phyloP scores from a whole-genome alignment of 1,140 invertebrate species.

The Hermetia illucens region DNA sequence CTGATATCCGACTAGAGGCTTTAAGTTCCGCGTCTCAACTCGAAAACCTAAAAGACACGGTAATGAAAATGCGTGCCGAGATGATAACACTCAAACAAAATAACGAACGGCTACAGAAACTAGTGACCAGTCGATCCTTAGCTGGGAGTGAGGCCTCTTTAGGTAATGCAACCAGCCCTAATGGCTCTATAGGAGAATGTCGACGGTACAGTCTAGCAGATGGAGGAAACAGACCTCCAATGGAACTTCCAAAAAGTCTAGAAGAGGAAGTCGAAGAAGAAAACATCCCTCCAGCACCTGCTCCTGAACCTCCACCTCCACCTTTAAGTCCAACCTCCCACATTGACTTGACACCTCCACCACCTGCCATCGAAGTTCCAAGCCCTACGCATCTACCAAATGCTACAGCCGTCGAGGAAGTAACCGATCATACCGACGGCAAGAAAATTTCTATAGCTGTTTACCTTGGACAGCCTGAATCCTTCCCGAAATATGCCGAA shows the following conservation, averaged over 20 bases:
- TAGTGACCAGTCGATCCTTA: conserved; percentile 68
- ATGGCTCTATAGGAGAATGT: conserved; percentile 28
- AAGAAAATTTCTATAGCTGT: conserved; percentile 74
- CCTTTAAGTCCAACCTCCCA: conserved; percentile 24
- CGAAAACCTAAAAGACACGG: conserved; percentile 89
- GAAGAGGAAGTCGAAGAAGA: conserved; percentile 35
- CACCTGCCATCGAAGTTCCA: conserved; percentile 22
- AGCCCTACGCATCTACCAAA: conserved; percentile 21
- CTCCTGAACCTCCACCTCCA: conserved; percentile 26
- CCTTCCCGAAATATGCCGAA: conserved; percentile 55
- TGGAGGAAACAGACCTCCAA: conserved; percentile 22
- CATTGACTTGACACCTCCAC: conserved; percentile 27
- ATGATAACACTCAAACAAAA: conserved; percentile 94
- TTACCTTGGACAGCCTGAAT: conserved; percentile 66
- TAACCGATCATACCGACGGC: conserved; percentile 64
- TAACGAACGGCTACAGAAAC: conserved; percentile 82
- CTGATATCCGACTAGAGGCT: conserved; percentile 90
- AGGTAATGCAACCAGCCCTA: conserved; percentile 42
- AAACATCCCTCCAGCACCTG: conserved; percentile 31
- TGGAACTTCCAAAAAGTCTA: conserved; percentile 35
- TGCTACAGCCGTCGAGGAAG: conserved; percentile 41
- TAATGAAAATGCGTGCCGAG: conserved; percentile 92
- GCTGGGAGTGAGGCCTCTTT: conserved; percentile 67
- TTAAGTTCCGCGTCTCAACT: conserved; percentile 91
- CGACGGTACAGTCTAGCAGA: conserved; percentile 31